Evolutionary conservation across 1,140 invertebrate species (phyloP), one percentile per base, ranked within the genome.

Genomic region (Amphibalanus amphitrite): DNA sequence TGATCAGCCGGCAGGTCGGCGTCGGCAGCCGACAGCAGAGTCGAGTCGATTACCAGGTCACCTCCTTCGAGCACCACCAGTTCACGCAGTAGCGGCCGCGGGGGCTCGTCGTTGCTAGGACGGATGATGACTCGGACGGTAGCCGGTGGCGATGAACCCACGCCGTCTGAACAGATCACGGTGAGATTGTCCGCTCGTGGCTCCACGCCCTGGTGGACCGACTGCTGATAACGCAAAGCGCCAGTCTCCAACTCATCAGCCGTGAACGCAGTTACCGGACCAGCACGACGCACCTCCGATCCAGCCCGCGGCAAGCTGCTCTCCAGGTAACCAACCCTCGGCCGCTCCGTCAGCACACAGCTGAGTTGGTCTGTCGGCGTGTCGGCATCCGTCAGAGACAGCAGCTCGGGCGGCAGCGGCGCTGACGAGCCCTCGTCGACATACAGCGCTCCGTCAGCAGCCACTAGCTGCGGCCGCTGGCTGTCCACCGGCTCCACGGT

Each of bases 11-110:
- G 81, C 47, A 79, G 77, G 74, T 83, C 82, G 28, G 75, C 72
- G 73, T 83, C 82, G 17, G 78, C 71, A 0, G 80, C 81, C 71
- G 80, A 80, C 30, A 83, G 72, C 69, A 82, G 81, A 3, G 80
- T 78, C 23, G 77, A 71, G 73, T 82, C 80, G 70, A 83, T 80
- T 67, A 76, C 78, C 65, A 82, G 75, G 38, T 78, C 77, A 67
- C 77, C 79, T 40, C 82, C 82, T 76, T 82, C 81, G 73, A 78
- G 75, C 15, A 81, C 81, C 33, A 79, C 77, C 71, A 83, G 81
- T 70, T 80, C 78, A 64, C 79, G 72, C 17, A 81, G 73, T 69
- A 75, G 77, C 0, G 82, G 77, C 70, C 79, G 75, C 20, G 82
- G 82, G 23, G 73, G 75, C 75, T 82, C 81, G 74, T 83, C 82